Percentiles rank a stretch among this genome's conserved stretches.
Evolutionary conservation across 1,140 invertebrate genomes (phyloP).

Genomic region (Drosophila ironensis): DNA sequence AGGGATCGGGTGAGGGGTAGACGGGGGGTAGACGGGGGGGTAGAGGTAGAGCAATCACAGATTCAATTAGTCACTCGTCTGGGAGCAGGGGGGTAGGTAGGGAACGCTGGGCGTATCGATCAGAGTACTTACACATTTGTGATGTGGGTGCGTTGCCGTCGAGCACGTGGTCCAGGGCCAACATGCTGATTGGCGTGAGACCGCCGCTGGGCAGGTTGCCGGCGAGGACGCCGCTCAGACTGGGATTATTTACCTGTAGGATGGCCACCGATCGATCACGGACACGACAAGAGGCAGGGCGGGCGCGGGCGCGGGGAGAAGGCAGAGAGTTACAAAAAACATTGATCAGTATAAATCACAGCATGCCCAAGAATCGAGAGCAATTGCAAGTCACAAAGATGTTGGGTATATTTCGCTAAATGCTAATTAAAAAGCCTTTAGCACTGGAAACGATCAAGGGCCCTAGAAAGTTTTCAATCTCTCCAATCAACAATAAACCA

Average conservation of each 20-base stretch:
- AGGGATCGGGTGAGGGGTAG: background rate
- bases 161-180: conserved; percentile 53
- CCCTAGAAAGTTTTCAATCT: too few species aligned
- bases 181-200: conserved; percentile 38
- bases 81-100: too few species aligned
- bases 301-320: background rate
- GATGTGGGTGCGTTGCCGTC: conserved; percentile 52
- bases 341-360: too few species aligned
- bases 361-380: too few species aligned
- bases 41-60: background rate
- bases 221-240: conserved; percentile 23
- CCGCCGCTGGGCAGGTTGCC: conserved; percentile 42
- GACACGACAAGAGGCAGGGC: background rate
- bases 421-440: too few species aligned
- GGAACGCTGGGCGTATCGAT: background rate
- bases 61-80: conserved; percentile 45
- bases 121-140: conserved; percentile 59
- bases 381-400: too few species aligned
- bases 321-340: too few species aligned
- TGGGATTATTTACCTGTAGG: conserved; percentile 65
- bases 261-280: background rate
- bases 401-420: too few species aligned
- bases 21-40: background rate
- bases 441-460: too few species aligned
- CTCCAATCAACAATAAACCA: too few species aligned